Percentiles rank a stretch among this genome's conserved stretches.
Evolutionary conservation across 2,888 invertebrate species (phyloP).

Genomic region (Drosophila diplacantha): DNA sequence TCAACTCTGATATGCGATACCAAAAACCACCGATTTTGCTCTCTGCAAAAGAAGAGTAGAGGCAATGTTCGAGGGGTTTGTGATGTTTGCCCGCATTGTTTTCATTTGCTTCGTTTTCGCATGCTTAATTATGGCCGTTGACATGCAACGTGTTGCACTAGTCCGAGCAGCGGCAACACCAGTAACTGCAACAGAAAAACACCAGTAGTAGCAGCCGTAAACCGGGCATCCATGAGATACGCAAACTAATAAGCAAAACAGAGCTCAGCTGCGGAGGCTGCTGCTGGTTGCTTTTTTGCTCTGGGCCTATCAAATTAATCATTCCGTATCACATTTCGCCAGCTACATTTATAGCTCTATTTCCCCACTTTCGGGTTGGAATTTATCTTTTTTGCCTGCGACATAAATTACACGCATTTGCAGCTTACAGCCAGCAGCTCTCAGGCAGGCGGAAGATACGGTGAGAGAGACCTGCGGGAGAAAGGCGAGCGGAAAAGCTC

Average conservation of each 20-base stretch:
- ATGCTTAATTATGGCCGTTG: conserved; percentile 73
- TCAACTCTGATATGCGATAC: neutral
- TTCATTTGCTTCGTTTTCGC: conserved; percentile 70
- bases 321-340: conserved; percentile 69
- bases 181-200: neutral
- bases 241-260: conserved; percentile 59
- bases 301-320: conserved; percentile 67
- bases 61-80: conserved; percentile 6
- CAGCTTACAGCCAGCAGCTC: conserved; percentile 5
- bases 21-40: neutral
- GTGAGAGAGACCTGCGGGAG: neutral
- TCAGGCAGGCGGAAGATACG: conserved; percentile 3
- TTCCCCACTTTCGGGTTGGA: conserved; percentile 49
- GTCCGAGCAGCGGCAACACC: conserved; percentile 16
- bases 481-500: conserved; percentile 36
- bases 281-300: conserved; percentile 5
- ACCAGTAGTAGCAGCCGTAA: neutral
- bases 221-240: conserved; percentile 45
- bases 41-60: neutral
- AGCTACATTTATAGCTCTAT: conserved; percentile 69
- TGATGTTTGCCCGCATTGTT: conserved; percentile 61
- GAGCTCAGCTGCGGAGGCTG: conserved; percentile 4
- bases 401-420: conserved; percentile 61
- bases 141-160: conserved; percentile 70
- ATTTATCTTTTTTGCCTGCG: conserved; percentile 66